Conservation (phyloP, 2,113 vertebrate genomes). For the Saimiri boliviensis region DNA sequence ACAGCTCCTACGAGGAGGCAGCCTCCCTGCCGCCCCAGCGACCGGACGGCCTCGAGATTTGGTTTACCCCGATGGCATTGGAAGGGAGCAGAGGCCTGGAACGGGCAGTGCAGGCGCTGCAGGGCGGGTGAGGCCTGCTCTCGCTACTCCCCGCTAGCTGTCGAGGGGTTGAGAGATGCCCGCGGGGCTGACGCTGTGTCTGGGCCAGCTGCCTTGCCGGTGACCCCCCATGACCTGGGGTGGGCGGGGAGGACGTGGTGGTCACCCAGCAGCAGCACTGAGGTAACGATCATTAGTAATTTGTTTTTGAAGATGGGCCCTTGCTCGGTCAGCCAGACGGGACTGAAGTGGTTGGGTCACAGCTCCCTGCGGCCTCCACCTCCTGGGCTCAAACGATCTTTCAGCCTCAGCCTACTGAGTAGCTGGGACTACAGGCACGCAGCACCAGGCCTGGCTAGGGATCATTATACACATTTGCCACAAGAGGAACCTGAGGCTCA, state of each 20-base stretch:
- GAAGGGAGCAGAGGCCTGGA: neutral
- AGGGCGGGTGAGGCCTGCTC: neutral
- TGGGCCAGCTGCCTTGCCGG: neutral
- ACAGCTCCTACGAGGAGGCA: neutral
- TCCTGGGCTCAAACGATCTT: neutral
- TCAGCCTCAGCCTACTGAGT: neutral
- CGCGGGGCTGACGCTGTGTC: neutral
- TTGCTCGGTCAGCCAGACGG: neutral
- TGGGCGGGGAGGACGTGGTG: accelerated
- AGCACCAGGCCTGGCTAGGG: neutral
- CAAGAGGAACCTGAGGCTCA: neutral
- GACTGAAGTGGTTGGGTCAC: too few relatives aligned
- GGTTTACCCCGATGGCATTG: neutral
- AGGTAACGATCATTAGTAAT: neutral
- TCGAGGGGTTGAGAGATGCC: neutral
- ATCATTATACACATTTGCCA: neutral
- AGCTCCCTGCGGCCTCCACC: neutral
- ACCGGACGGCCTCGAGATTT: too few relatives aligned
- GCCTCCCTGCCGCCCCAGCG: accelerated
- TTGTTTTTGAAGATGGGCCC: neutral
- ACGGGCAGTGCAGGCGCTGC: neutral
- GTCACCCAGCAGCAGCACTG: neutral
- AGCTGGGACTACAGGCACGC: neutral
- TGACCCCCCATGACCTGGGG: accelerated
- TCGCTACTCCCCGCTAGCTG: neutral